A percentile compares a stretch with the other conserved stretches of the same genome.
phyloP scores from a whole-genome alignment of 1,140 invertebrate species.

The Drosophila arizonae region DNA sequence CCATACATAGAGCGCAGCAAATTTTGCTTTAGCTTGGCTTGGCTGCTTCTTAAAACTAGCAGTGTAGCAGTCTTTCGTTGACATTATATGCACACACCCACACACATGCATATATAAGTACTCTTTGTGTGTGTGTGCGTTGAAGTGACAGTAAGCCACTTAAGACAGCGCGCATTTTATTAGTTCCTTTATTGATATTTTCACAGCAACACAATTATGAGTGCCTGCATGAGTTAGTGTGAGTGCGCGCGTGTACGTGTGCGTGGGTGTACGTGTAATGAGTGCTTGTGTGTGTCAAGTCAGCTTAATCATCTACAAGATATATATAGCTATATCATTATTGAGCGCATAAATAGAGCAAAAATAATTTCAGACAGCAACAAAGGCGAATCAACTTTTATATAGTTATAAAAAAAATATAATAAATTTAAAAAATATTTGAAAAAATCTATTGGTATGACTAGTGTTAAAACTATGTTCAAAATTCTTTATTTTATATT shows the following conservation, averaged over 20 bases:
- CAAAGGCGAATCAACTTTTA: too few species aligned
- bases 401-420: too few species aligned
- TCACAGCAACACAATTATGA: constrained; percentile 79
- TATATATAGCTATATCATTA: constrained; percentile 1
- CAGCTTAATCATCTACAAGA: background rate
- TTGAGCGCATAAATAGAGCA: background rate
- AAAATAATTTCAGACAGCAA: background rate
- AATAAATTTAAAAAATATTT: too few species aligned
- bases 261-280: constrained; percentile 16
- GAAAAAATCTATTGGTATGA: too few species aligned
- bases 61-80: constrained; percentile 48
- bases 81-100: constrained; percentile 52
- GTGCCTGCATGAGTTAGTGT: constrained; percentile 42
- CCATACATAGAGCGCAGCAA: constrained; percentile 44
- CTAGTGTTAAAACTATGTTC: too few species aligned
- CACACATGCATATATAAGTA: constrained; percentile 31
- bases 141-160: constrained; percentile 78
- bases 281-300: constrained; percentile 10
- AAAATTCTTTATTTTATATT: too few species aligned
- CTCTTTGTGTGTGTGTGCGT: constrained; percentile 35
- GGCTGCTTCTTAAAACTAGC: constrained; percentile 5
- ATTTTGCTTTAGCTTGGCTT: constrained; percentile 11
- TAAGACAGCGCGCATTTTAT: constrained; percentile 80
- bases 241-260: background rate
- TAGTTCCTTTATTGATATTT: constrained; percentile 81